Evolutionary conservation across 2,888 invertebrate species (phyloP).

Genomic region (Rhamnusium bicolor): DNA sequence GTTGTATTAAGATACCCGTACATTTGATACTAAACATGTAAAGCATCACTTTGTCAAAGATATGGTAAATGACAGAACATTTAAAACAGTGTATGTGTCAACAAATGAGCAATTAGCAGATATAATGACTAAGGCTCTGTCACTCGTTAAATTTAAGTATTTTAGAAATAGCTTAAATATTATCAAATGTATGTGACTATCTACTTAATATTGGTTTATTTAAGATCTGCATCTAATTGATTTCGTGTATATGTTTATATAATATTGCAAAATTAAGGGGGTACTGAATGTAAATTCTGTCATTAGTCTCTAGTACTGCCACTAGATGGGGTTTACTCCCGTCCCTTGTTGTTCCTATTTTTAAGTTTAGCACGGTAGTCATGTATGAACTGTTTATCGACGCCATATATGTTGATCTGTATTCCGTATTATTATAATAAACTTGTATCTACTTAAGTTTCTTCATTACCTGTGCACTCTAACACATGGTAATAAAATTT

Average conservation of each 20-base stretch:
- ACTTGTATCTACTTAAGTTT: too few species aligned
- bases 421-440: too few species aligned
- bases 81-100: neutral
- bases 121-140: conserved; percentile 33
- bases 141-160: conserved; percentile 24
- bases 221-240: neutral
- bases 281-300: neutral
- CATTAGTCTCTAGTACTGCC: too few species aligned
- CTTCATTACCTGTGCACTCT: too few species aligned
- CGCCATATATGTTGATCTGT: too few species aligned
- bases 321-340: too few species aligned
- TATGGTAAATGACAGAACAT: neutral
- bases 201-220: too few species aligned
- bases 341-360: too few species aligned
- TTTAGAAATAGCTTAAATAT: conserved; percentile 31
- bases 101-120: conserved; percentile 34
- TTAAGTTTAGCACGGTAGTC: too few species aligned
- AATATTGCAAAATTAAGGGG: conserved; percentile 8
- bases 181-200: too few species aligned
- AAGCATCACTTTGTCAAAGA: conserved; percentile 18
- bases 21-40: conserved; percentile 34
- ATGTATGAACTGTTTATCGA: too few species aligned
- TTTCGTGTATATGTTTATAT: neutral
- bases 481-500: too few species aligned
- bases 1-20: conserved; percentile 11